Base-by-base conservation (phyloP, 2,888 invertebrate genomes). In the Tanytarsus gracilentus region DNA sequence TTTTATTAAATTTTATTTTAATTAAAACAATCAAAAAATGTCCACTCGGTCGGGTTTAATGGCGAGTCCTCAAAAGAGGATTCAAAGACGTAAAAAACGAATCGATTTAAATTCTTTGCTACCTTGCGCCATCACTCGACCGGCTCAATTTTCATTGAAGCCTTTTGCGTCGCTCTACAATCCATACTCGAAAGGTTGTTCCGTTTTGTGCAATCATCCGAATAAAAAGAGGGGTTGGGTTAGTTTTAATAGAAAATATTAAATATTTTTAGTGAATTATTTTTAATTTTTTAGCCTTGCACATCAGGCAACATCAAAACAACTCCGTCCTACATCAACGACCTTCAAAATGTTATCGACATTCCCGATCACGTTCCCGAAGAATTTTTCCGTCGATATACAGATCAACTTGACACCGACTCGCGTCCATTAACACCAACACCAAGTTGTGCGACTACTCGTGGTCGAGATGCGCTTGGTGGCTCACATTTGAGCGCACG, bases 161-260 rank as follows among this genome's bases (percentile, higher is more conserved):
- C 89, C 89, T 0, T 87, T 86, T 68, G 87, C 88, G 2, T 86
- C 85, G 0, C 76, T 90, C 1, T 88, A 83, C 73, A 90, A 90
- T 72, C 90, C 90, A 0, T 90, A 85, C 71, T 80, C 87, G 0
- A 80, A 82, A 63, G 82, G 83, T 5, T 91, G 90, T 69, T 90
- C 90, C 0, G 82, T 90, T 6, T 76, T 90, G 7, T 90, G 90
- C 74, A 90, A 90, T 70, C 90, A 91, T 72, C 90, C 90, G 0
- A 84, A 87, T 1, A 88, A 86, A 70, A 83, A 84, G 61, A 36
- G 16, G 14, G 77, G 80, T 61, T 81, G 84, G 83, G 86, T 82
- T 75, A 71, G 68, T 62, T 63, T 62, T 14, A 36, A 44, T 18
- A 23, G 36, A 25, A 36, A 39, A 23, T 18, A 7, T 29, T 40